These are phyloP conservation scores for human DNA, from an alignment of 2,113 vertebrate genomes.

Conservation along the genomic window DNA sequence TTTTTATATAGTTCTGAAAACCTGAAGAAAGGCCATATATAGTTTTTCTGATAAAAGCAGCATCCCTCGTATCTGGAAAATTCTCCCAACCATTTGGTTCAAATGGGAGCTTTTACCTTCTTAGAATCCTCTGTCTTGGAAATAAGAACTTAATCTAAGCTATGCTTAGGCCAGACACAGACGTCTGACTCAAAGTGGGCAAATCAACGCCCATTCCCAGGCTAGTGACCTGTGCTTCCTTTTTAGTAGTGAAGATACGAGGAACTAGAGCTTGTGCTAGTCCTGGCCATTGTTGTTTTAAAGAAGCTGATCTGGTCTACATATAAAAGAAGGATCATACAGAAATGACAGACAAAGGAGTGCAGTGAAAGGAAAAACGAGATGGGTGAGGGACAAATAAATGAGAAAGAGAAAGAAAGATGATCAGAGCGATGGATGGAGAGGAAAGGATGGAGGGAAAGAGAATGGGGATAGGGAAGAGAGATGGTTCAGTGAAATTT, in stretches of 20 bases:
- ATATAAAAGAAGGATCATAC: neutral
- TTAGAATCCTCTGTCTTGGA: neutral
- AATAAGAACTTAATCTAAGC: neutral
- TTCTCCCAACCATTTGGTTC: neutral
- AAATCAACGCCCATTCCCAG: neutral
- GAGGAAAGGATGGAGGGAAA: neutral
- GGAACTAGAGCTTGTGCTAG: fast-evolving
- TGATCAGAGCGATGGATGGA: neutral
- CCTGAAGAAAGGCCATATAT: neutral
- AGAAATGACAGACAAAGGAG: neutral
- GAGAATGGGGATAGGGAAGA: fast-evolving
- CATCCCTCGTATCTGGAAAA: neutral
- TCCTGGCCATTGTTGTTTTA: fast-evolving
- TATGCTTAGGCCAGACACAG: neutral
- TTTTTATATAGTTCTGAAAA: neutral
- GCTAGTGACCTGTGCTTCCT: fast-evolving
- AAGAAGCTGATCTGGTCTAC: neutral
- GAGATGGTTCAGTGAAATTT: neutral
- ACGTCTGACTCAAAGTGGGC: neutral
- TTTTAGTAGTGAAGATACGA: neutral
- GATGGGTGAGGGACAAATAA: neutral
- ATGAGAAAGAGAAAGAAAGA: neutral
- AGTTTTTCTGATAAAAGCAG: neutral
- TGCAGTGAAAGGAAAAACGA: fast-evolving
- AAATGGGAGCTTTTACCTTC: neutral